These are phyloP conservation scores for Apis laboriosa DNA, from an alignment of 1,140 invertebrate genomes.

Conservation along the genomic window DNA sequence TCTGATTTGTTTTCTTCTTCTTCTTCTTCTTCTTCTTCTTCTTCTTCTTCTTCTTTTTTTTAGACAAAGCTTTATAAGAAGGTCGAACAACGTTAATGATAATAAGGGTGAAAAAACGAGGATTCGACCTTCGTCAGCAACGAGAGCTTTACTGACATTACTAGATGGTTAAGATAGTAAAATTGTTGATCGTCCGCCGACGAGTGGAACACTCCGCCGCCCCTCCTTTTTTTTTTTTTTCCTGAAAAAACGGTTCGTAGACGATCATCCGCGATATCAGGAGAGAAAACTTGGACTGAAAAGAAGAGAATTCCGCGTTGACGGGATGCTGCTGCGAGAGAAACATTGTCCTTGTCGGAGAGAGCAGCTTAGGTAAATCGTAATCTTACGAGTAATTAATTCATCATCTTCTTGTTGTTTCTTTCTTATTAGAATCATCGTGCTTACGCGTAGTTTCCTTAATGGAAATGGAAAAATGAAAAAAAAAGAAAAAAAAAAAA, in stretches of 20 bases:
- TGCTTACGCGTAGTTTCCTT: background rate
- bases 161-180: conserved; percentile 70
- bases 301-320: conserved; percentile 7
- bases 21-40: background rate
- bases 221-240: no score
- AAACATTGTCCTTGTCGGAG: background rate
- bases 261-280: conserved; percentile 42
- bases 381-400: background rate
- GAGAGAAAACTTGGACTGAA: conserved; percentile 51
- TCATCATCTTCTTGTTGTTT: conserved; percentile 8
- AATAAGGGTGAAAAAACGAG: background rate
- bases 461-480: no score
- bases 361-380: conserved; percentile 33
- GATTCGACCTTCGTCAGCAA: conserved; percentile 34
- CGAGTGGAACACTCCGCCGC: background rate
- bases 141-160: conserved; percentile 73
- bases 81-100: background rate
- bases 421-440: background rate
- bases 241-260: conserved; percentile 18
- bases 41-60: background rate
- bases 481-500: no score
- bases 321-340: background rate
- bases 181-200: conserved; percentile 55
- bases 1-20: conserved; percentile 1
- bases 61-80: conserved; percentile 48